Evolutionary conservation across 2,888 invertebrate genomes (phyloP).

Genomic region (Acanthosoma haemorrhoidale): DNA sequence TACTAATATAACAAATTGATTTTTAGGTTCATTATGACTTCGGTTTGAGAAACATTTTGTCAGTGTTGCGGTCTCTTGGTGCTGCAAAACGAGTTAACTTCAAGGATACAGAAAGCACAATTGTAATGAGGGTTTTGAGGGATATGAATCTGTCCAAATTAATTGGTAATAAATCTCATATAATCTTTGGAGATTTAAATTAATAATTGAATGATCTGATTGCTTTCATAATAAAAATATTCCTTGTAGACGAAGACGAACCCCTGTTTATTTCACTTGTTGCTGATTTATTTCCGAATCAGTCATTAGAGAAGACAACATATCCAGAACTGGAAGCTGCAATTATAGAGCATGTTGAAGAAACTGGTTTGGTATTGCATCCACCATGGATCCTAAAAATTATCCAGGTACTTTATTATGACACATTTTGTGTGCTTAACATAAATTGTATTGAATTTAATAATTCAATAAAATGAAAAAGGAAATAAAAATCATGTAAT

Average conservation of each 20-base stretch:
- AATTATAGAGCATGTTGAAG: conserved; percentile 75
- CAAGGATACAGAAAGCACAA: conserved; percentile 89
- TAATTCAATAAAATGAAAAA: too few species aligned
- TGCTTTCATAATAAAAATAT: conserved; percentile 27
- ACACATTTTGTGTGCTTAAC: too few species aligned
- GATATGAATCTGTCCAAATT: conserved; percentile 97
- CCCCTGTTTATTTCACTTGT: conserved; percentile 95
- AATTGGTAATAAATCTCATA: conserved; percentile 52
- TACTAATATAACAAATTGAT: too few species aligned
- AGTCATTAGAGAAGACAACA: conserved; percentile 83
- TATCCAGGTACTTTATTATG: conserved; percentile 70
- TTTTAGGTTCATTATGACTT: conserved; percentile 91
- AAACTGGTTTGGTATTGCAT: conserved; percentile 77
- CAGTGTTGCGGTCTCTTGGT: conserved; percentile 86
- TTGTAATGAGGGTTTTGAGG: conserved; percentile 92
- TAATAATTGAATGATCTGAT: neutral
- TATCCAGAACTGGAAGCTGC: conserved; percentile 86
- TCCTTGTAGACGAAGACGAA: conserved; percentile 78
- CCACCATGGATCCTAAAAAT: conserved; percentile 93
- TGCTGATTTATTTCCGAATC: conserved; percentile 92
- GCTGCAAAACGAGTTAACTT: conserved; percentile 86
- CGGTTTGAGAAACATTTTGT: conserved; percentile 89
- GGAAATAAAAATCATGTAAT: too few species aligned
- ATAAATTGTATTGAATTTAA: neutral
- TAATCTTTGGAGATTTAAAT: neutral